A percentile compares a stretch with the other conserved stretches of the same genome.
These are phyloP conservation scores for Chlorops oryzae DNA, from an alignment of 1,140 invertebrate genomes.

Conservation along the genomic window DNA sequence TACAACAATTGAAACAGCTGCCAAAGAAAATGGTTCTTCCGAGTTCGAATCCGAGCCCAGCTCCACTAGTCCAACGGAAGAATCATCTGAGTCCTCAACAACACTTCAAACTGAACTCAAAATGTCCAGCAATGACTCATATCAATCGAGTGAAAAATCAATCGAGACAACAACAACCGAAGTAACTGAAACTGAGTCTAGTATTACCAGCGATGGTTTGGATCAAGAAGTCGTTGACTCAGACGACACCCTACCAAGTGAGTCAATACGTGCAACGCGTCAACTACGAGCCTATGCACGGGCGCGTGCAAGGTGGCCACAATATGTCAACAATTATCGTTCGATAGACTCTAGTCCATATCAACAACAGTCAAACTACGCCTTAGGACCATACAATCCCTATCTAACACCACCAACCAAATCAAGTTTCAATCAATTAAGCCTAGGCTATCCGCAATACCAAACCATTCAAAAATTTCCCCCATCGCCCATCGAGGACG, in stretches of 20 bases:
- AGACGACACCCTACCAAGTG: background rate
- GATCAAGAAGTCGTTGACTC: background rate
- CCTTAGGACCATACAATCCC: constrained; percentile 36
- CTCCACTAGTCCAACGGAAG: too few species aligned
- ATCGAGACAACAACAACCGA: background rate
- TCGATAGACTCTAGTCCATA: constrained; percentile 24
- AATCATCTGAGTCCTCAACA: too few species aligned
- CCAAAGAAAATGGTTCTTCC: background rate
- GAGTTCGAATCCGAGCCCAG: too few species aligned
- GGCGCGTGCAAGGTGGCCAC: background rate
- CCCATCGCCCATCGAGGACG: constrained; percentile 22
- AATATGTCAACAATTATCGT: constrained; percentile 21
- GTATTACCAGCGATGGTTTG: background rate
- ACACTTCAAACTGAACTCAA: too few species aligned
- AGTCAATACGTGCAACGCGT: constrained; percentile 25
- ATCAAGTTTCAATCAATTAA: constrained; percentile 29
- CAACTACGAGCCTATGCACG: constrained; percentile 26
- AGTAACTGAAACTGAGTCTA: background rate
- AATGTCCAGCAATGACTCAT: too few species aligned
- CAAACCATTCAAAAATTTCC: constrained; percentile 14
- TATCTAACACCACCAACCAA: constrained; percentile 34
- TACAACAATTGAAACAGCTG: background rate
- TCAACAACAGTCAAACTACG: constrained; percentile 19
- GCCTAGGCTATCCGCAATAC: constrained; percentile 17
- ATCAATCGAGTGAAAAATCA: background rate